Base-by-base conservation (phyloP, 2,888 invertebrate species). In the Graphium colonna region DNA sequence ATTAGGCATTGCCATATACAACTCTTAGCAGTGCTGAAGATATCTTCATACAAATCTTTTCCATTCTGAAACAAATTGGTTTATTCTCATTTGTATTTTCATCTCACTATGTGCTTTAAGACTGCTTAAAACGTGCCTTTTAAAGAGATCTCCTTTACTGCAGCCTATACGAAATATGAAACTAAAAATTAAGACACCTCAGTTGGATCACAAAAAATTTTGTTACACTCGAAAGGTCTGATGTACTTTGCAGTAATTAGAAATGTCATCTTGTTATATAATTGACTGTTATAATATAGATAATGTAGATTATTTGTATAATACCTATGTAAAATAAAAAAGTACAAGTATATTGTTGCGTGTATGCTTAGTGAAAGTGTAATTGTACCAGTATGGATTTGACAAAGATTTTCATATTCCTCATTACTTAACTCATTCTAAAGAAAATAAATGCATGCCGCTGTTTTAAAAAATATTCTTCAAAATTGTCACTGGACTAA, bases 241-340 rank as follows among this genome's bases (percentile, higher is more conserved):
- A 38, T 59, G 51, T 41, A 52, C 60, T 69, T 69, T 73, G 80
- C 78, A 78, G 75, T 75, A 71, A 70, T 68, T 54, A 64, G 69
- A 67, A 65, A 61, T 63, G 63, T 68, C 67, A 69, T 65, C 65
- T 69, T 69, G 67, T 69, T 68, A 72, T 73, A 69, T 70, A 60
- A 72, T 80, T 78, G 82, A 82, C 82, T 82, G 82, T 82, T 73
- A 75, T 70, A 78, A 73, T 77, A 75, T 77, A 77, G 69, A 77
- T 63, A 69, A 44, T 73, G 74, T 78, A 78, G 75, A 76, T 72
- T 74, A 75, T 69, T 69, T 75, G 69, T 79, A 73, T 75, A 77
- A 73, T 79, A 75, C 77, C 71, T 76, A 71, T 81, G 77, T 80
- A 77, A 75, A 64, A 60, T 64, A 76, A 76, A 71, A n/a, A 68